Base-by-base conservation (phyloP, 1,140 invertebrate genomes). In the Calosoma granatense region DNA sequence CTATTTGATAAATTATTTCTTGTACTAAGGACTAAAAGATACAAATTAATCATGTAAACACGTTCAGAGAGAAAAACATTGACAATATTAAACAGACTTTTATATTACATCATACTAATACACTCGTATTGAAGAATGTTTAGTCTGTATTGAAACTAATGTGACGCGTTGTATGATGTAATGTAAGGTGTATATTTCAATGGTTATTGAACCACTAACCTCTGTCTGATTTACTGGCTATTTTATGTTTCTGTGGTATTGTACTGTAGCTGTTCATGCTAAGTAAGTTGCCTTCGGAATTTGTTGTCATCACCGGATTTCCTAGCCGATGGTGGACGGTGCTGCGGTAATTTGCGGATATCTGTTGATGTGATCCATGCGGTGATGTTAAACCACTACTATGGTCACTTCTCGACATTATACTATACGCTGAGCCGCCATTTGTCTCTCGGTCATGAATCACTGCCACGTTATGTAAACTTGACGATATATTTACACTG, bases 241-340 rank as follows among this genome's bases (percentile, higher is more conserved):
- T 12, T 17, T 47, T 47, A 17, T 47, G 41, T 17, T 47, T 47
- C 3, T 47, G 41, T 17, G 41, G 41, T 12, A 63, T 65, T 9
- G 67, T 67, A 61, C 68, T 68, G 56, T 59, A 67, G 57, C 61
- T 68, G n/a, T 62, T 63, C 54, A 70, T 56, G 23, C 54, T 63
- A 55, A 67, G 70, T 57, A 72, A 64, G 63, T 71, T 71, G 20
- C 68, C 67, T 59, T 72, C 71, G 6, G 71, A 72, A 20, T 69
- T 64, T n/a, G 69, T 69, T 53, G 59, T 23, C 43, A 20, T 14
- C n/a, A n/a, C n/a, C n/a, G n/a, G n/a, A 59, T 15, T 20, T 22
- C 39, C 21, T 47, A 51, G 15, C 11, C 22, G 11, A 14, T 36
- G 53, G 23, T 61, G 51, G 23, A 54, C 6, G 51, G 17, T n/a